A percentile compares a stretch with the other conserved stretches of the same genome.
Evolutionary conservation across 2,113 vertebrate species (phyloP).

Genomic region (Podarcis muralis): DNA sequence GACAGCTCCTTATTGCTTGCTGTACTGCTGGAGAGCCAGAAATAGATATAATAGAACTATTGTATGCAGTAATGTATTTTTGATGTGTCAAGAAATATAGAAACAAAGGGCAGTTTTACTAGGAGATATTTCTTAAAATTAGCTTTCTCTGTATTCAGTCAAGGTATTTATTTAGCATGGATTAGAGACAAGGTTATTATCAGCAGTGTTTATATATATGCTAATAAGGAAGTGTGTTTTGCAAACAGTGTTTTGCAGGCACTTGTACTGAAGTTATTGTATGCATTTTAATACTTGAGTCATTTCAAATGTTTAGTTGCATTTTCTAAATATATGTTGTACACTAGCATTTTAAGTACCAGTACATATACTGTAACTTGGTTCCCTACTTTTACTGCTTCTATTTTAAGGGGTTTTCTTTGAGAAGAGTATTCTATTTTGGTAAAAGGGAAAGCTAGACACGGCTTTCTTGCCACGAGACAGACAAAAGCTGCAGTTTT

Average conservation of each 20-base stretch:
- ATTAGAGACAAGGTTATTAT: conserved; percentile 55
- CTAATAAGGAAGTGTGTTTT: conserved; percentile 63
- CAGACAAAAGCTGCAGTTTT: background rate
- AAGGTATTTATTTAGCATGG: conserved; percentile 54
- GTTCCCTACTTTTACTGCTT: background rate
- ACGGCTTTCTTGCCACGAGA: background rate
- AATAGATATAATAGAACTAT: conserved; percentile 7
- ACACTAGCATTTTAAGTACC: conserved; percentile 7
- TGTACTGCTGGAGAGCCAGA: conserved; percentile 13
- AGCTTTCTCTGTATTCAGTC: conserved; percentile 57
- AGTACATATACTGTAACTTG: background rate
- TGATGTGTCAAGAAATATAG: conserved; percentile 59
- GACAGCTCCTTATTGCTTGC: conserved; percentile 10
- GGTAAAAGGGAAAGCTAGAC: background rate
- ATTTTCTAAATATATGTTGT: conserved; percentile 22
- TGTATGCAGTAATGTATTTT: conserved; percentile 36
- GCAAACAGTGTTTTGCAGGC: conserved; percentile 44
- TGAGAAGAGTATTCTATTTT: background rate
- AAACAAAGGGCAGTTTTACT: conserved; percentile 75
- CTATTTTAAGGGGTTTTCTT: conserved; percentile 10
- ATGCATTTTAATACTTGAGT: conserved; percentile 24
- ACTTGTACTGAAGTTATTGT: conserved; percentile 66
- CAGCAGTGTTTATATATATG: conserved; percentile 70
- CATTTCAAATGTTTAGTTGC: background rate
- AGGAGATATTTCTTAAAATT: conserved; percentile 56